These are phyloP conservation scores for Cheilosia grossa DNA, from an alignment of 2,888 invertebrate genomes.

Conservation along the genomic window DNA sequence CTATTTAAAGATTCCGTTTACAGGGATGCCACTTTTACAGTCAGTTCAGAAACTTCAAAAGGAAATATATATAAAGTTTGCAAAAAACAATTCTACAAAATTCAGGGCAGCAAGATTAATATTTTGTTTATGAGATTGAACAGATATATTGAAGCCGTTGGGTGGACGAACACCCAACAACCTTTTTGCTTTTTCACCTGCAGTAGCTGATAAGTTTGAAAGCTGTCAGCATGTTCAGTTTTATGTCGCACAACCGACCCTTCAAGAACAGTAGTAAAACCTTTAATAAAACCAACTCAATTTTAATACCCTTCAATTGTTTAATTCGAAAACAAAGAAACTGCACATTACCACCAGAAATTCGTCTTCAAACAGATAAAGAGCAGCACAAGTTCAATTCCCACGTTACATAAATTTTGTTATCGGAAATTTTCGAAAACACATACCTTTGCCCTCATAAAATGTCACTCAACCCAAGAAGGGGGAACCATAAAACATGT, in stretches of 20 bases:
- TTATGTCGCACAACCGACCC: not conserved
- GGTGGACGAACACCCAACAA: too few species aligned
- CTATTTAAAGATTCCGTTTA: not conserved
- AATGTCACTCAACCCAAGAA: not conserved
- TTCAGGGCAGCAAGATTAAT: too few species aligned
- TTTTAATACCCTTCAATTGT: constrained; percentile 15
- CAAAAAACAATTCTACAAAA: too few species aligned
- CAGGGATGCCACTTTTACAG: too few species aligned
- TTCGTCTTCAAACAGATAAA: not conserved
- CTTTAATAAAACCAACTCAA: not conserved
- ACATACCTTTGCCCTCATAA: not conserved
- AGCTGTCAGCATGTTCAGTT: too few species aligned
- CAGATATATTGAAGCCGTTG: too few species aligned
- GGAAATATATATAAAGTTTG: too few species aligned
- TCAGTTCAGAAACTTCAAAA: too few species aligned
- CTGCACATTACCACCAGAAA: constrained; percentile 1
- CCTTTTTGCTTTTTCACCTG: too few species aligned
- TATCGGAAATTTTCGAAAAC: constrained; percentile 16
- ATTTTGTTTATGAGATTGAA: too few species aligned
- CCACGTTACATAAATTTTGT: constrained; percentile 21
- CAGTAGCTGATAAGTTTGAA: too few species aligned
- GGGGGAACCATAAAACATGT: constrained; percentile 7
- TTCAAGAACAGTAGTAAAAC: constrained; percentile 11
- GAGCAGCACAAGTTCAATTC: constrained; percentile 23
- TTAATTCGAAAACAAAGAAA: not conserved